Base-by-base conservation (phyloP, 2,797 vertebrate genomes). In the Oreochromis grahami region DNA sequence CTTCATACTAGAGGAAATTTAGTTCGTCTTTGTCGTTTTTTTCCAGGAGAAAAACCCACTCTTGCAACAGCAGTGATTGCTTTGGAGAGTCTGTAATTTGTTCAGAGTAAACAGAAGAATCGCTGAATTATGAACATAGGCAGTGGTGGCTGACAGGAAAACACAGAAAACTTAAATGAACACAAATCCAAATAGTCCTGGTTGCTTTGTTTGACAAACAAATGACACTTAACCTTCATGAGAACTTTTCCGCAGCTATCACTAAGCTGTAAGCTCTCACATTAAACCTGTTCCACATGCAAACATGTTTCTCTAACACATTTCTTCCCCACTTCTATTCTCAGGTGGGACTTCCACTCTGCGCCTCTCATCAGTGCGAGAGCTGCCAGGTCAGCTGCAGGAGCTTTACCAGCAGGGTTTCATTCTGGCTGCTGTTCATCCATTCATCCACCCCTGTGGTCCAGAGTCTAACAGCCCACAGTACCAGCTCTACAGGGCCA, bases 381-480 rank as follows among this genome's bases (percentile, higher is more conserved):
- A 99, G 95, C 96, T 99, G 88, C 98, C 98, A 0, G 90, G 95
- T 86, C 98, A 99, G 95, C 97, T 99, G 81, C 97, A 97, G 94
- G 98, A 98, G 79, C 96, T 98, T 53, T 99, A 99, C 96, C 97
- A 98, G 95, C 97, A 99, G 94, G 98, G 98, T 77, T 99, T 98
- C 79, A 60, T 97, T 1, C 96, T 99, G 95, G 97, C 96, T 2
- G 94, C 97, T 38, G 95, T 99, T 84, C 98, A 99, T 90, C 98
- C 98, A 6, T 99, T 99, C 85, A 96, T 99, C 93, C 98, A 99
- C 86, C 97, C 97, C 12, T 96, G 96, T 52, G 96, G 96, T 36
- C 96, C 96, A 3, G 95, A 95, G 88, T 96, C 97, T 84, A 97
- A 95, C 96, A 97, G 96, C 83, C 95, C 95, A 21, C 97, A 98